Conservation (phyloP, 2,888 invertebrate genomes). For the Apamea crenata region DNA sequence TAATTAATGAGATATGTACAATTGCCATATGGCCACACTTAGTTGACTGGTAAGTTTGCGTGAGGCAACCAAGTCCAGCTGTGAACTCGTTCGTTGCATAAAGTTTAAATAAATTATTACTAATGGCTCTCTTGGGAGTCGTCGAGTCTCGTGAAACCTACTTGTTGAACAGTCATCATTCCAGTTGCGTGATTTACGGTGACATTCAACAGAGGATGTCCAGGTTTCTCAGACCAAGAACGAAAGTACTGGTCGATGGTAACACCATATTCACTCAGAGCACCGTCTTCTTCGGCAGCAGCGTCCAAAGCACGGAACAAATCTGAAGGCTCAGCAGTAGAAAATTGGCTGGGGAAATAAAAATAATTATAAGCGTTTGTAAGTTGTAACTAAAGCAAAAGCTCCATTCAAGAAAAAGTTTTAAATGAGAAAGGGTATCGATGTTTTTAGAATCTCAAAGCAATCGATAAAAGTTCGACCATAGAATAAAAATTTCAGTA, state of each 20-base stretch:
- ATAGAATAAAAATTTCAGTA: conserved; percentile 21
- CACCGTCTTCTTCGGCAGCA: conserved; percentile 76
- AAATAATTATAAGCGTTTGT: conserved; percentile 1
- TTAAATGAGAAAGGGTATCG: too few species aligned
- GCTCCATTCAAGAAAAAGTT: background rate
- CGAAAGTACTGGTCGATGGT: conserved; percentile 87
- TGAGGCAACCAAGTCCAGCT: background rate
- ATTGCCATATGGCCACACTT: background rate
- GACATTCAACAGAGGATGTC: conserved; percentile 91
- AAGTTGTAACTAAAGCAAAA: background rate
- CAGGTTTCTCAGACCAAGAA: conserved; percentile 91
- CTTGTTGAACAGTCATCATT: conserved; percentile 83
- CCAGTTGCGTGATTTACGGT: conserved; percentile 81
- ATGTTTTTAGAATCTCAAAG: background rate
- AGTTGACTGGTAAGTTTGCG: background rate
- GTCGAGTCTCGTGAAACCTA: conserved; percentile 58
- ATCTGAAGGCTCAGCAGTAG: conserved; percentile 87
- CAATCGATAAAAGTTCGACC: background rate
- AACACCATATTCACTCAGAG: conserved; percentile 78
- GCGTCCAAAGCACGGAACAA: conserved; percentile 88
- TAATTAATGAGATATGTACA: background rate
- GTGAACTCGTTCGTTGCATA: background rate
- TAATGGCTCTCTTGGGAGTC: background rate
- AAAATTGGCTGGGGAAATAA: conserved; percentile 74
- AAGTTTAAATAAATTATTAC: background rate